A percentile compares a stretch with the other conserved stretches of the same genome.
Evolutionary conservation across 2,888 invertebrate genomes (phyloP).

Genomic region (Heterodera filipjevi): DNA sequence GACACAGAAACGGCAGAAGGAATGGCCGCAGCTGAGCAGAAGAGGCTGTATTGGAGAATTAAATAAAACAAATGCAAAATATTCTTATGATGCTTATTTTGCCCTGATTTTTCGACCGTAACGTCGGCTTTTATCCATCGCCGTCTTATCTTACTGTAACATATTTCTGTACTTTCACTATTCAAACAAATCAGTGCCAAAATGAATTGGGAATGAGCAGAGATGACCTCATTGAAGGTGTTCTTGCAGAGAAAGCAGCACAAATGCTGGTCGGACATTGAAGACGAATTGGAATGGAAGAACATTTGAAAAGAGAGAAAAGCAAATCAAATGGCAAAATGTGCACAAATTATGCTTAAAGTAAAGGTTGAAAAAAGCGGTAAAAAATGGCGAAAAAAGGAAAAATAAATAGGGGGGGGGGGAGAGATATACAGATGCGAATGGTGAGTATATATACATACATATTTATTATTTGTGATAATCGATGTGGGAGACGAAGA

Average conservation of each 20-base stretch:
- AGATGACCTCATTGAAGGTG: conserved; percentile 7
- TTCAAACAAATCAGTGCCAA: too few species aligned
- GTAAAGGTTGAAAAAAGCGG: not conserved
- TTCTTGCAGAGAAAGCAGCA: conserved; percentile 24
- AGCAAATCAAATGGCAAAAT: not conserved
- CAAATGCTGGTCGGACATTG: not conserved
- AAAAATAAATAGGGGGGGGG: not conserved
- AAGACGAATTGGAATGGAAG: not conserved
- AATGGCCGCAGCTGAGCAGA: conserved; percentile 36
- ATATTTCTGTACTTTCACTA: too few species aligned
- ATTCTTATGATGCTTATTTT: too few species aligned
- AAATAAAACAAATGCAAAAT: not conserved
- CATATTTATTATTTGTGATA: not conserved
- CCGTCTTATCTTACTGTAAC: too few species aligned
- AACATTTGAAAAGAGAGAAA: not conserved
- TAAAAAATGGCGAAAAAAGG: not conserved
- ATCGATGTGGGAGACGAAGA: not conserved
- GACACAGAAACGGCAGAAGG: conserved; percentile 34
- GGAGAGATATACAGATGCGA: not conserved
- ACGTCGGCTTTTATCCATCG: too few species aligned
- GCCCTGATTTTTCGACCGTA: too few species aligned
- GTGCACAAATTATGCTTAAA: not conserved
- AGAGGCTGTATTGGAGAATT: conserved; percentile 25
- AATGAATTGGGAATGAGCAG: too few species aligned
- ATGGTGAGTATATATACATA: not conserved